Conservation (phyloP, 2,113 vertebrate genomes). For the Megaceryle maxima region DNA sequence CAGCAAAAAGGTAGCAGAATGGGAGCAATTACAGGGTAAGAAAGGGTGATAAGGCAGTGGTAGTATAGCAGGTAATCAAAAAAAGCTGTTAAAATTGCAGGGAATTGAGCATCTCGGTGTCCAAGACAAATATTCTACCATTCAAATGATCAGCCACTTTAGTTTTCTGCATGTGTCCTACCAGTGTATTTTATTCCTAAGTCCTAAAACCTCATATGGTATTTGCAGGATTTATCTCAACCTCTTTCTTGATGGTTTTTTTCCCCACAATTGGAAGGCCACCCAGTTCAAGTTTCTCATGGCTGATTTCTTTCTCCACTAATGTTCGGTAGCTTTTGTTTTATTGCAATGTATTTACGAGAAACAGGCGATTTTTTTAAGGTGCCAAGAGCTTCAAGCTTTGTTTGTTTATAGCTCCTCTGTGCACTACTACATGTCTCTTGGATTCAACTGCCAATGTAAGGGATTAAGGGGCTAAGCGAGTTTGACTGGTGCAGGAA, state of each 20-base stretch:
- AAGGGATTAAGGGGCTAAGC: slow-evolving; percentile 78
- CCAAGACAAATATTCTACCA: not conserved
- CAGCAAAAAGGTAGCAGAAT: not conserved
- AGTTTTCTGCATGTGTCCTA: not conserved
- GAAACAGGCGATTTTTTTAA: slow-evolving; percentile 52
- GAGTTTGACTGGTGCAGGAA: slow-evolving; percentile 70
- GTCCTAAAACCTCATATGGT: not conserved
- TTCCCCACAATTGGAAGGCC: slow-evolving; percentile 1
- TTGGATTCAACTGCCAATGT: slow-evolving; percentile 70
- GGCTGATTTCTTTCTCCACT: slow-evolving; percentile 46
- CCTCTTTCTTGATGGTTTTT: not conserved
- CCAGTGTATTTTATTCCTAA: not conserved
- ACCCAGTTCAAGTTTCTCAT: slow-evolving; percentile 23
- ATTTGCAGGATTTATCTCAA: slow-evolving; percentile 31
- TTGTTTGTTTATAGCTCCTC: slow-evolving; percentile 74
- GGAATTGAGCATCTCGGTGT: rapidly evolving
- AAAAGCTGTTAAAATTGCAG: not conserved
- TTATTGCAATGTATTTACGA: slow-evolving; percentile 69
- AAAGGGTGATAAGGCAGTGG: not conserved
- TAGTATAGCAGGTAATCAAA: not conserved
- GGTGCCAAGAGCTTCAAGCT: slow-evolving; percentile 57
- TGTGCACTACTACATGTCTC: slow-evolving; percentile 59
- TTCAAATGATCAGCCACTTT: not conserved
- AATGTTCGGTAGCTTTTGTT: slow-evolving; percentile 61
- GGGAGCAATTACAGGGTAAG: not conserved